A percentile compares a stretch with the other conserved stretches of the same genome.
Conservation (phyloP, 1,140 invertebrate genomes). For the Schlechtendalia chinensis region DNA sequence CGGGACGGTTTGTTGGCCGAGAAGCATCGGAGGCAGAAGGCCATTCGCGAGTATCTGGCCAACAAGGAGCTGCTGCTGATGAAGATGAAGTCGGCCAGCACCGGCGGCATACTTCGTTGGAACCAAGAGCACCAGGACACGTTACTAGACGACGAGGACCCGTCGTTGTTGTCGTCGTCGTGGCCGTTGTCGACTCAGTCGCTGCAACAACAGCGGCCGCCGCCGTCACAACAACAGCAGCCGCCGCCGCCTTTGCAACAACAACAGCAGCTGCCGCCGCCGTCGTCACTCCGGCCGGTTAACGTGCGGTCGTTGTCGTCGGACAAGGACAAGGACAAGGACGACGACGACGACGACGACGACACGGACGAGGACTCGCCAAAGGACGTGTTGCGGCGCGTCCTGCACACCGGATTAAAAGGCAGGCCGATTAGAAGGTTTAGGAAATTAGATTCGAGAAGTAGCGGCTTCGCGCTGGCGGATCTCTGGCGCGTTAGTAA, state of each 20-base stretch:
- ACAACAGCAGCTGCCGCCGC: too few species aligned
- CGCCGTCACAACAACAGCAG: too few species aligned
- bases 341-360: not conserved
- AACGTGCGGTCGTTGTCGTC: not conserved
- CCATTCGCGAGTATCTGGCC: slow-evolving; percentile 48
- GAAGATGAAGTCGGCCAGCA: slow-evolving; percentile 51
- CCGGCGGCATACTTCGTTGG: slow-evolving; percentile 23
- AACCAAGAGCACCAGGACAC: slow-evolving; percentile 43
- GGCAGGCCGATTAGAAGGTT: slow-evolving; percentile 48
- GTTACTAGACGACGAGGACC: slow-evolving; percentile 20
- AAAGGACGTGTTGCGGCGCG: slow-evolving; percentile 10
- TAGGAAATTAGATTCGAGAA: slow-evolving; percentile 45
- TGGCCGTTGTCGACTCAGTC: too few species aligned
- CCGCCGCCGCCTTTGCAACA: too few species aligned
- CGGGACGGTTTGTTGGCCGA: not conserved
- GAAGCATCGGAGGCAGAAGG: not conserved
- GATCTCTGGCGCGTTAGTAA: slow-evolving; percentile 29
- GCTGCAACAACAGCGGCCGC: too few species aligned
- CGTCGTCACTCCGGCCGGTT: not conserved
- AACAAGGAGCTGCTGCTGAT: slow-evolving; percentile 49
- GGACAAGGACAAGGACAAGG: too few species aligned
- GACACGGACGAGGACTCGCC: not conserved
- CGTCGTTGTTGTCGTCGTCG: not conserved
- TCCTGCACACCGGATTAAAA: slow-evolving; percentile 42
- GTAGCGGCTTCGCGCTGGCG: slow-evolving; percentile 31